Conservation (phyloP, 2,113 vertebrate species). For the Chlamydotis undulata region DNA sequence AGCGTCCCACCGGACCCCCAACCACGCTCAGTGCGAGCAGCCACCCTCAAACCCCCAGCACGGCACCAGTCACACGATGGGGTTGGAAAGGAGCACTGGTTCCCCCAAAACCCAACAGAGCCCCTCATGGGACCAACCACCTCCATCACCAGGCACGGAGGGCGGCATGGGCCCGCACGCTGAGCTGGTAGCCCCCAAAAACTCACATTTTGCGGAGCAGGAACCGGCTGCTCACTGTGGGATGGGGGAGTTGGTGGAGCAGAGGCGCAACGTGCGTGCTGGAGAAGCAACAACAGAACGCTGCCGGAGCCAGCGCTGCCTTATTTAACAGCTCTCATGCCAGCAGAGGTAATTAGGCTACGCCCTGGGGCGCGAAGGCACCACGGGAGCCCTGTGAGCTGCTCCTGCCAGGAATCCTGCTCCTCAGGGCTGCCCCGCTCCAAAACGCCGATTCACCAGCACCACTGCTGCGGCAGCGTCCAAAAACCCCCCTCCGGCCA, state of each 20-base stretch:
- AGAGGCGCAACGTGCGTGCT: fast-evolving
- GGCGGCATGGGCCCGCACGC: fast-evolving
- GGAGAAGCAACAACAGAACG: neutral
- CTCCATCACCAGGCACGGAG: neutral
- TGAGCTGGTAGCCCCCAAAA: neutral
- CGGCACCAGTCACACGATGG: neutral
- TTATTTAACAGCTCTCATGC: neutral
- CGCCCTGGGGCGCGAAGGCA: neutral
- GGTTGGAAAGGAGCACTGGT: fast-evolving
- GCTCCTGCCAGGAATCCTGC: neutral
- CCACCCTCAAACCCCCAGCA: fast-evolving
- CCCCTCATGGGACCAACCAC: fast-evolving
- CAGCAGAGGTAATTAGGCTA: neutral
- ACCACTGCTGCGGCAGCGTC: fast-evolving
- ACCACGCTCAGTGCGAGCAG: fast-evolving
- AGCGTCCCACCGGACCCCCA: neutral
- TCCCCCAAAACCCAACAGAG: fast-evolving
- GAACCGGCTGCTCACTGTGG: neutral
- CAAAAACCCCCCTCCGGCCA: neutral
- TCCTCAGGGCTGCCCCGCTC: fast-evolving
- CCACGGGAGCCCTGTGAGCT: neutral
- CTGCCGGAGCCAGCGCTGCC: neutral
- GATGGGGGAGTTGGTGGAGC: neutral
- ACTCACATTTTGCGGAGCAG: neutral
- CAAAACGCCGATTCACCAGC: fast-evolving